A percentile compares a stretch with the other conserved stretches of the same genome.
phyloP scores from a whole-genome alignment of 2,888 invertebrate genomes.

The Blomia tropicalis region DNA sequence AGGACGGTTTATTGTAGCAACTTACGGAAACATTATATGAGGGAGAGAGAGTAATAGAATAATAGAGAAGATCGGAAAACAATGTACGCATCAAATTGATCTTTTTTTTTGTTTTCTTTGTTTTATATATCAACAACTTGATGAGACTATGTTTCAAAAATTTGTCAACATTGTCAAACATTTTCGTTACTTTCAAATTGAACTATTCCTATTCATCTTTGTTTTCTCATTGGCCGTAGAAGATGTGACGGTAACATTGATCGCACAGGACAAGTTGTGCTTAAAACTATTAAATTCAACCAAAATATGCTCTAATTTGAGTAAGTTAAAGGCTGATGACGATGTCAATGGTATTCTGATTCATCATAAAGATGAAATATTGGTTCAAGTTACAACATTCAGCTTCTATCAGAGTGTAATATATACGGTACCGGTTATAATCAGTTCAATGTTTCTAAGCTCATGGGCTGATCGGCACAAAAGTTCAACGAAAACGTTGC shows the following conservation, averaged over 20 bases:
- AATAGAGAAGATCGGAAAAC: too few relatives aligned
- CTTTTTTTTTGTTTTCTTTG: too few relatives aligned
- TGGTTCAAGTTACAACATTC: constrained; percentile 20
- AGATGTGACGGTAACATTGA: constrained; percentile 10
- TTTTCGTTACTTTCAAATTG: not conserved
- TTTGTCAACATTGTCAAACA: too few relatives aligned
- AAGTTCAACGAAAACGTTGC: constrained; percentile 8
- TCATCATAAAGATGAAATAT: constrained; percentile 10
- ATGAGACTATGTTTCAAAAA: too few relatives aligned
- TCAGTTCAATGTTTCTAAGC: constrained; percentile 19
- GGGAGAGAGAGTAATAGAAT: too few relatives aligned
- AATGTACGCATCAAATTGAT: too few relatives aligned
- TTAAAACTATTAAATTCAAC: not conserved
- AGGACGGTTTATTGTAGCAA: too few relatives aligned
- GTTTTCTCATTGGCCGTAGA: constrained; percentile 4
- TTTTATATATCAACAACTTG: too few relatives aligned
- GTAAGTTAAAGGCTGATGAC: not conserved
- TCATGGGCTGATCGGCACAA: constrained; percentile 21
- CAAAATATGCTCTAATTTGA: not conserved
- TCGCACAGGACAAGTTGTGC: constrained; percentile 20
- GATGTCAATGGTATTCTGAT: not conserved
- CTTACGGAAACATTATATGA: too few relatives aligned
- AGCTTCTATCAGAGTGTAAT: constrained; percentile 14
- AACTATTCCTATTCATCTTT: constrained; percentile 15
- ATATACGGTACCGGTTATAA: constrained; percentile 2